Percentiles rank a stretch among this genome's conserved stretches.
phyloP scores from a whole-genome alignment of 2,888 invertebrate genomes.

The Trichacis sp. region DNA sequence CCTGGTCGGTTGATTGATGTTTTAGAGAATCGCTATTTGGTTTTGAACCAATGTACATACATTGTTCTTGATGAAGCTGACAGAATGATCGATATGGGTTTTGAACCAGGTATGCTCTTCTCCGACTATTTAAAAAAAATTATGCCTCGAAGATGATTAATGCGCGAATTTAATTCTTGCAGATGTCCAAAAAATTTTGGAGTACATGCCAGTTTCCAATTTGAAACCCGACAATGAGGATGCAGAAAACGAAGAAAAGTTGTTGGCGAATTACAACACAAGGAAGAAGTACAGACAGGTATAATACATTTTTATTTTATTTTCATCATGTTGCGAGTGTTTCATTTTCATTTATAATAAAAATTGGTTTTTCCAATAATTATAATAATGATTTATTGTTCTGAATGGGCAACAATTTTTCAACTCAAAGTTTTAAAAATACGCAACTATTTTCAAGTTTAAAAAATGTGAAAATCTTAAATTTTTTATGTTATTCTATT shows the following conservation, averaged over 20 bases:
- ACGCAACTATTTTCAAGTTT: too few species aligned
- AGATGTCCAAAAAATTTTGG: constrained; percentile 96
- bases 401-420: too few species aligned
- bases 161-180: constrained; percentile 19
- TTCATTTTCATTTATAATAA: too few species aligned
- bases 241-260: constrained; percentile 92
- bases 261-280: constrained; percentile 93
- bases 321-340: too few species aligned
- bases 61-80: constrained; percentile 97
- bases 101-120: constrained; percentile 88
- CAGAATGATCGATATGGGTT: constrained; percentile 99
- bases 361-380: constrained; percentile 15
- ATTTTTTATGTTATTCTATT: too few species aligned
- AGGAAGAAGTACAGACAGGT: constrained; percentile 96
- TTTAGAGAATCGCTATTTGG: constrained; percentile 96
- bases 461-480: too few species aligned
- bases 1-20: constrained; percentile 99
- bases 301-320: too few species aligned
- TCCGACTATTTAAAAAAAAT: too few species aligned
- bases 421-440: too few species aligned
- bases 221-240: constrained; percentile 98
- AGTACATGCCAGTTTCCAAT: constrained; percentile 98
- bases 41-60: constrained; percentile 97
- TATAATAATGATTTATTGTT: too few species aligned
- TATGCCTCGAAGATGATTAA: too few species aligned